Percentiles rank a stretch among this genome's conserved stretches.
Evolutionary conservation across 2,797 vertebrate species (phyloP).

Genomic region (Lepidocolaptes lacrymiger): DNA sequence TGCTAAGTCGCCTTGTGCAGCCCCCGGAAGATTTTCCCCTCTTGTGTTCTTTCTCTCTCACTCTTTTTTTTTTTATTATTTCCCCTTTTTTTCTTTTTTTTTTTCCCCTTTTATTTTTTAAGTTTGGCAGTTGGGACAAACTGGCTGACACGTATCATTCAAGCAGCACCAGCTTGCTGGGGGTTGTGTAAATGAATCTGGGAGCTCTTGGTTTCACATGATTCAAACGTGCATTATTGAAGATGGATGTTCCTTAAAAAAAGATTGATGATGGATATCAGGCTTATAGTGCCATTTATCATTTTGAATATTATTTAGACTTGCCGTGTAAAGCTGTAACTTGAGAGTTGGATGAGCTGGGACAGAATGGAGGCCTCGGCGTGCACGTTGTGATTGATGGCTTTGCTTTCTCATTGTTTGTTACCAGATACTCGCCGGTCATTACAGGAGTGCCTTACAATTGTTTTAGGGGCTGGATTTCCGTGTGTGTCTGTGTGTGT

Average conservation of each 20-base stretch:
- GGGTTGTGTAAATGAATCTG: constrained; percentile 92
- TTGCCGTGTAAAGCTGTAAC: constrained; percentile 98
- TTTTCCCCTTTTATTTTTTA: not conserved
- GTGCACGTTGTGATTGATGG: constrained; percentile 90
- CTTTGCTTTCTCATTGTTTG: constrained; percentile 89
- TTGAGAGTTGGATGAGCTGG: constrained; percentile 91
- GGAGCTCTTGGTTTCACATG: constrained; percentile 88
- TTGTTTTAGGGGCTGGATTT: constrained; percentile 70
- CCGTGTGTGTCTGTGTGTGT: not conserved
- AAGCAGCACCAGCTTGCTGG: constrained; percentile 83
- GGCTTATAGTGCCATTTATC: constrained; percentile 95
- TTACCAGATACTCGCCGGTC: constrained; percentile 87
- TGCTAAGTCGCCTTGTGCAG: not conserved
- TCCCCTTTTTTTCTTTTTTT: accelerated
- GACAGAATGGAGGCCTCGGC: constrained; percentile 87
- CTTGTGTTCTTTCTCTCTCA: not conserved
- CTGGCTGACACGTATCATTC: constrained; percentile 92
- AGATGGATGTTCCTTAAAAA: constrained; percentile 99
- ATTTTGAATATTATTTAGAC: constrained; percentile 99
- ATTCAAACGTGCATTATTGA: constrained; percentile 90
- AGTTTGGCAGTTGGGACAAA: constrained; percentile 15
- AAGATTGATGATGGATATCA: constrained; percentile 98
- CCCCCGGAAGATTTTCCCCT: not conserved
- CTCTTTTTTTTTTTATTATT: not conserved
- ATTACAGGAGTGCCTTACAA: constrained; percentile 83